Evolutionary conservation across 2,113 vertebrate species (phyloP).

Genomic region (Paralichthys olivaceus): DNA sequence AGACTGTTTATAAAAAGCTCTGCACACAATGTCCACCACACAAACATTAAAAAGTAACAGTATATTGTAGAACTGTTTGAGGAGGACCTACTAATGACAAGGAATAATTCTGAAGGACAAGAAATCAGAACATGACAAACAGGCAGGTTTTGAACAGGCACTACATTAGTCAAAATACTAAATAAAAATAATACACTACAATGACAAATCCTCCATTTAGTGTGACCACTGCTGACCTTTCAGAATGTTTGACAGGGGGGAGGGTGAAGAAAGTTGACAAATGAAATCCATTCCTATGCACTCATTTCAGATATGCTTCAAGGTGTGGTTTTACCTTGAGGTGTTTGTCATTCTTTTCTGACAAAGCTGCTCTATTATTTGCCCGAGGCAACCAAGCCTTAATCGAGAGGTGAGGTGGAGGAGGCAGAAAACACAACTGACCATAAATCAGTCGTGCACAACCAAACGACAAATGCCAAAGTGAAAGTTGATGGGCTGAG

Average conservation of each 20-base stretch:
- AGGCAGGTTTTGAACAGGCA: too few species aligned
- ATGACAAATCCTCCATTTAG: too few species aligned
- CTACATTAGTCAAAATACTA: too few species aligned
- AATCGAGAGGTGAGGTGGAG: not conserved
- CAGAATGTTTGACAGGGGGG: not conserved
- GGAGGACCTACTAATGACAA: too few species aligned
- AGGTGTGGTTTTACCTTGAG: slow-evolving; percentile 45
- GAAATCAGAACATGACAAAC: too few species aligned
- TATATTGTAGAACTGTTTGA: too few species aligned
- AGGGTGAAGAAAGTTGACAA: not conserved
- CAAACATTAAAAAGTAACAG: too few species aligned
- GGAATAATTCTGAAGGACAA: too few species aligned
- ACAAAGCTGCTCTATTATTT: slow-evolving; percentile 1
- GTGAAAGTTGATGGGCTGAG: not conserved
- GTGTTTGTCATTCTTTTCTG: slow-evolving; percentile 48
- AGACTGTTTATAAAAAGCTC: too few species aligned
- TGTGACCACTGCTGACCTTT: not conserved
- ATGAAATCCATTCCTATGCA: not conserved
- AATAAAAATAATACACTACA: too few species aligned
- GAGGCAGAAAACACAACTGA: slow-evolving; percentile 13
- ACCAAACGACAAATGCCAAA: not conserved
- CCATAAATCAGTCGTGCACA: slow-evolving; percentile 22
- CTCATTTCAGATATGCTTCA: not conserved
- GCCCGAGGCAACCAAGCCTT: slow-evolving; percentile 44
- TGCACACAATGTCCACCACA: too few species aligned